Evolutionary conservation across 1,140 invertebrate genomes (phyloP), one percentile per base, ranked within the genome.

Genomic region (Chymomyza costata): DNA sequence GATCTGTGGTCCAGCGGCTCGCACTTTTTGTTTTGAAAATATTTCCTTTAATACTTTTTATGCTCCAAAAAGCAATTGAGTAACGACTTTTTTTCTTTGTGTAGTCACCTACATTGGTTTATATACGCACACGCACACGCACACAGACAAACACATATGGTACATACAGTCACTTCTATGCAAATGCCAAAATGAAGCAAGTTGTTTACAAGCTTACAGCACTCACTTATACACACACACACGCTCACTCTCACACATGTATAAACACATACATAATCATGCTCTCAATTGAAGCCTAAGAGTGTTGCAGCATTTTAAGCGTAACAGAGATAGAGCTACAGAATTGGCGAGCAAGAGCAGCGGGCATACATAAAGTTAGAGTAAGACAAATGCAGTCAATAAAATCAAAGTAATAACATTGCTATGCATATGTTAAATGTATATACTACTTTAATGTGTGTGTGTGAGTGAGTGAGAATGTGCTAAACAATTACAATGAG

Each of bases 401-500:
- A 63, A 78, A 78, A 78, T 70, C 57, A 53, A 61, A 57, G 46
- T 57, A 76, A 63, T 63, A 66, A 56, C 53, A 40, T 40, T 65
- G 50, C 58, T 41, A 21, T 39, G 2, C n/a, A n/a, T n/a, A n/a
- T n/a, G n/a, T n/a, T n/a, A 25, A 5, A 25, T 25, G 8, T 25
- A 25, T 25, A 8, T 25, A 25, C 15, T 18, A 2, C 34, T 17
- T 39, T 18, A 8, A 19, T 44, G 31, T 45, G 17, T 25, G 30
- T 21, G 11, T 37, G 15, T 53, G 15, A 45, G 19, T 48, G 47
- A 54, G 31, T 54, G 31, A 13, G 18, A 0, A 73, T 76, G 66
- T 63, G 71, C 78, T 80, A 67, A 78, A 78, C 71, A 78, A 78
- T 78, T 80, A 78, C 58, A 78, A 67, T 67, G 53, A 61, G 21